A percentile compares a stretch with the other conserved stretches of the same genome.
Evolutionary conservation across 2,797 vertebrate species (phyloP).

Genomic region (Nasua narica): DNA sequence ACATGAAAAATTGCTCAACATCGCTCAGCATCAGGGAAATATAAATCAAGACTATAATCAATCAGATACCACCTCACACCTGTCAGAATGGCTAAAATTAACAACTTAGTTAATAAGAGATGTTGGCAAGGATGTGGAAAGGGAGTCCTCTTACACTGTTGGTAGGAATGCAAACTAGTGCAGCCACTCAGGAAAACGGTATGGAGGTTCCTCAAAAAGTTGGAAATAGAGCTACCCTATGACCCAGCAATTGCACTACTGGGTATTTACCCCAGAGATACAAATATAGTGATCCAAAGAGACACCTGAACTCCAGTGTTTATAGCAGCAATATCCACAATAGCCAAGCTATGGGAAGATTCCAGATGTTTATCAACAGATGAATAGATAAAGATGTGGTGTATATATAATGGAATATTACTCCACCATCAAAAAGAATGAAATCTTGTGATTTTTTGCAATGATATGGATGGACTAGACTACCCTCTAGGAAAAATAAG

Average conservation of each 20-base stretch:
- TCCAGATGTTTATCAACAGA: background rate
- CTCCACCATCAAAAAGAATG: background rate
- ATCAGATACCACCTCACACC: background rate
- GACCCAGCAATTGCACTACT: background rate
- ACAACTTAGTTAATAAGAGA: background rate
- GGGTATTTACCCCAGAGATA: background rate
- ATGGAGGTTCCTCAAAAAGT: background rate
- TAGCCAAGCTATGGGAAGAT: background rate
- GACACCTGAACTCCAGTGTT: background rate
- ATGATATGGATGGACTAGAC: background rate
- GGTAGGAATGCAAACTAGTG: background rate
- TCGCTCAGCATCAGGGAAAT: background rate
- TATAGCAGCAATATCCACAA: background rate
- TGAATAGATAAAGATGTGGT: background rate
- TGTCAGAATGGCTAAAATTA: background rate
- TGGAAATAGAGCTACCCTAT: background rate
- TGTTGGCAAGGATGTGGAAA: background rate
- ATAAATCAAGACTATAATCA: background rate
- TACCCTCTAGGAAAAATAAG: background rate
- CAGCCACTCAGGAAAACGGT: background rate
- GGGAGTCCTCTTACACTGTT: background rate
- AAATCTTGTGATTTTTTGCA: background rate
- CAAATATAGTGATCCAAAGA: background rate
- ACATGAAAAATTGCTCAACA: background rate
- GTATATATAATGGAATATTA: too few species aligned